phyloP scores from a whole-genome alignment of 2,888 invertebrate genomes.

The Thymelicus acteon region DNA sequence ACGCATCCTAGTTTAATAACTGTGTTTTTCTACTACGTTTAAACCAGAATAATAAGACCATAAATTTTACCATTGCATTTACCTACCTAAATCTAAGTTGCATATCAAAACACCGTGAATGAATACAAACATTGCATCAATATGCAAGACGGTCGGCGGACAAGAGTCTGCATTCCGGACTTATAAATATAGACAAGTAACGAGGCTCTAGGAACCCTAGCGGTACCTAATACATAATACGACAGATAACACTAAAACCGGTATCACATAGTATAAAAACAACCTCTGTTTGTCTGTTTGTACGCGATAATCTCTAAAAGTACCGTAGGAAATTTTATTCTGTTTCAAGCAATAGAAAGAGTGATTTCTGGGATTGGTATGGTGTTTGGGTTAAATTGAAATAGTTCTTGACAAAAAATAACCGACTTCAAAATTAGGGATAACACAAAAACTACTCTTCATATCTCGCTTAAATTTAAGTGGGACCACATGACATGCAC shows the following conservation, averaged over 20 bases:
- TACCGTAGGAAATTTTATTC: background rate
- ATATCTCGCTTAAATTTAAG: too few relatives aligned
- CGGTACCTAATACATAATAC: constrained; percentile 12
- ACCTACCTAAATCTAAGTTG: background rate
- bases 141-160: constrained; percentile 27
- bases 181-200: constrained; percentile 31
- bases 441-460: too few relatives aligned
- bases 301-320: background rate
- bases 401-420: too few relatives aligned
- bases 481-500: too few relatives aligned
- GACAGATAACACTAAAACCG: constrained; percentile 25
- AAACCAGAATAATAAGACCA: too few relatives aligned
- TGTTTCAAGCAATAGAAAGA: background rate
- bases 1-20: too few relatives aligned
- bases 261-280: background rate
- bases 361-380: too few relatives aligned
- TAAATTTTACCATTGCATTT: too few relatives aligned
- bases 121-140: constrained; percentile 30
- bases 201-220: background rate
- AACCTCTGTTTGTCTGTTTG: background rate
- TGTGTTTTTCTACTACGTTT: too few relatives aligned
- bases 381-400: too few relatives aligned
- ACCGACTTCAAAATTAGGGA: too few relatives aligned
- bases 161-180: constrained; percentile 29
- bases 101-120: constrained; percentile 18